Percentiles rank a stretch among this genome's conserved stretches.
phyloP scores from a whole-genome alignment of 2,888 invertebrate species.

The Phasia obesa region DNA sequence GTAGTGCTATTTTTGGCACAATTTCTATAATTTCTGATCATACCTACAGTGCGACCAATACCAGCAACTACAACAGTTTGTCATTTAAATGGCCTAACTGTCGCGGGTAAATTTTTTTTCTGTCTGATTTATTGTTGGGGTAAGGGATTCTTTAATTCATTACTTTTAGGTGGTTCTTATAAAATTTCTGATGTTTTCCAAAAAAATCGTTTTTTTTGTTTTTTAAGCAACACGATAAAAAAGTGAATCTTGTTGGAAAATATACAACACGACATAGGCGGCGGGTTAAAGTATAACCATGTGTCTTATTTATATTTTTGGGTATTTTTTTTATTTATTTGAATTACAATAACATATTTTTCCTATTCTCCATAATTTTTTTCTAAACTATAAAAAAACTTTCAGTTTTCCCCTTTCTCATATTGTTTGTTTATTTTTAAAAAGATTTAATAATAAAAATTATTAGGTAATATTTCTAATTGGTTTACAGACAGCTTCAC shows the following conservation, averaged over 20 bases:
- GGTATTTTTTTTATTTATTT: constrained; percentile 33
- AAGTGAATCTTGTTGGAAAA: constrained; percentile 6
- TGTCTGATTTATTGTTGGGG: neutral
- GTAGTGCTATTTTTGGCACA: too few relatives aligned
- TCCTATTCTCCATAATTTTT: constrained; percentile 18
- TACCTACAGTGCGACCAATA: too few relatives aligned
- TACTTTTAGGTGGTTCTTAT: constrained; percentile 24
- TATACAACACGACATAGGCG: constrained; percentile 63
- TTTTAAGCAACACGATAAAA: too few relatives aligned
- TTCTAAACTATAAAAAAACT: neutral
- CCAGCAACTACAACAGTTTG: neutral
- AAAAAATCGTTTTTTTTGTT: neutral
- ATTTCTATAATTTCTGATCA: too few relatives aligned
- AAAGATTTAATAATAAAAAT: constrained; percentile 48
- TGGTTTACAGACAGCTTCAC: constrained; percentile 48
- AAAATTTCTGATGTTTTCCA: too few relatives aligned
- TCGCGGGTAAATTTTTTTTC: neutral
- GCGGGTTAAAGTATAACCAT: constrained; percentile 68
- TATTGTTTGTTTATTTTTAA: constrained; percentile 1
- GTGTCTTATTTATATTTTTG: constrained; percentile 60
- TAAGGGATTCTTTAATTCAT: neutral
- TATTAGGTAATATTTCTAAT: constrained; percentile 65
- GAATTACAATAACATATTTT: constrained; percentile 49
- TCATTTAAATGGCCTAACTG: constrained; percentile 2
- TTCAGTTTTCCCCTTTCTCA: neutral